Percentiles rank a stretch among this genome's conserved stretches.
These are phyloP conservation scores for Promerops cafer DNA, from an alignment of 2,113 vertebrate genomes.

Conservation along the genomic window DNA sequence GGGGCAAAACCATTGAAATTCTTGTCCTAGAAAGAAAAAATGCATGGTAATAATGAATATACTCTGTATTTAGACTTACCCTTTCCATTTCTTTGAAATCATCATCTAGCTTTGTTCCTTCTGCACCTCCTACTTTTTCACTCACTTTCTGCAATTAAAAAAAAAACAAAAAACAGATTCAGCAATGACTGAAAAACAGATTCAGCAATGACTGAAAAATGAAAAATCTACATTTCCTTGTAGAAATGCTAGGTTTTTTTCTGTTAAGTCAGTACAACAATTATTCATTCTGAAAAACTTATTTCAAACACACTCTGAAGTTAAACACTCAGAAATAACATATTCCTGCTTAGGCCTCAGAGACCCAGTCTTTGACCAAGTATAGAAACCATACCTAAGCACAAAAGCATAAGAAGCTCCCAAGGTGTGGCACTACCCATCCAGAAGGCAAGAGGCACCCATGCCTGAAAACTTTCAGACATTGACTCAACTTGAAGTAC, in stretches of 20 bases:
- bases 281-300: neutral
- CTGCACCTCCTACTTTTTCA: conserved; percentile 93
- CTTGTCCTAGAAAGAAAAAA: neutral
- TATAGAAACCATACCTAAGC: neutral
- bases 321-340: neutral
- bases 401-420: neutral
- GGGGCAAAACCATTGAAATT: neutral
- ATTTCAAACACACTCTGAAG: neutral
- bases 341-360: neutral
- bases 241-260: neutral
- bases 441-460: neutral
- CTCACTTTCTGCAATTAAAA: conserved; percentile 86
- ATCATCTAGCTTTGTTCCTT: conserved; percentile 93
- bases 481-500: neutral
- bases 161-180: neutral
- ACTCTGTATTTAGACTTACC: conserved; percentile 63
- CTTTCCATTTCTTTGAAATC: conserved; percentile 97
- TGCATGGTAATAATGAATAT: neutral
- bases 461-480: neutral
- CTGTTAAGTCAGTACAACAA: neutral
- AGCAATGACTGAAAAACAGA: neutral
- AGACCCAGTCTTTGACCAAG: neutral
- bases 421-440: neutral
- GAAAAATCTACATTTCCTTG: neutral
- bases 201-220: neutral